Percentiles rank a stretch among this genome's conserved stretches.
Evolutionary conservation across 2,113 vertebrate species (phyloP).

Genomic region (Rhinolophus ferrumequinum): DNA sequence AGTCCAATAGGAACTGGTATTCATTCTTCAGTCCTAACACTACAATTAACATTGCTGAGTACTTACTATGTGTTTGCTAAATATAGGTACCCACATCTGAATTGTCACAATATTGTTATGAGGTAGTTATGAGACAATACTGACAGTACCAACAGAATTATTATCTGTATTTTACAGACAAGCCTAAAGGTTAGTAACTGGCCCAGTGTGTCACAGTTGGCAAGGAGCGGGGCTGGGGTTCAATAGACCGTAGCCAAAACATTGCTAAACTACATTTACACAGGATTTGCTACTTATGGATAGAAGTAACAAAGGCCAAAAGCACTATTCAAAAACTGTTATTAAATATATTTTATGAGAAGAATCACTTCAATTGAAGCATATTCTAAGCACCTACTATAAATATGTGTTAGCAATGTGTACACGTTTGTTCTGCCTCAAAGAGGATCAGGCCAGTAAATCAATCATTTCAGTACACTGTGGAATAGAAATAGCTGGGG

Average conservation of each 20-base stretch:
- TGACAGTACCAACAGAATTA: background rate
- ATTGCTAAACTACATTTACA: background rate
- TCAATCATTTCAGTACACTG: background rate
- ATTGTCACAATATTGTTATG: background rate
- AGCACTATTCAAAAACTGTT: background rate
- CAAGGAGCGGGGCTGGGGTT: background rate
- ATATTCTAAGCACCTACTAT: constrained; percentile 8
- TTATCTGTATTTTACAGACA: background rate
- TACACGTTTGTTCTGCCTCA: background rate
- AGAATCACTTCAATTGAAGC: background rate
- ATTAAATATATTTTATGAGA: background rate
- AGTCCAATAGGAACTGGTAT: background rate
- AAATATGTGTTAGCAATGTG: background rate
- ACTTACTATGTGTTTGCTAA: background rate
- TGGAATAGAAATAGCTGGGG: background rate
- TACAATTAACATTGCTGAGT: background rate
- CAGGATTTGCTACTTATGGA: background rate
- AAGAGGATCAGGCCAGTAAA: background rate
- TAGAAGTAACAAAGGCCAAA: background rate
- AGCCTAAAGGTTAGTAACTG: background rate
- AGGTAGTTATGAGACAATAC: background rate
- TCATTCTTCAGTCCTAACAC: background rate
- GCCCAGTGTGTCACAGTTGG: background rate
- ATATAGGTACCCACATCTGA: background rate
- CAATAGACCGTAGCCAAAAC: background rate